Percentiles rank a stretch among this genome's conserved stretches.
Conservation (phyloP, 1,140 invertebrate genomes). For the honey bee (Apis mellifera) region Amel_HAv3.1 CM009937.2:13403501-13404000, state of each 20-base stretch:
- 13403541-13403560: conserved; percentile 98
- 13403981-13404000: conserved; percentile 97
- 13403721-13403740: too few relatives aligned
- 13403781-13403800: conserved; percentile 99
- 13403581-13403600: conserved; percentile 94
- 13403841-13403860: conserved; percentile 90
- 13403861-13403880: conserved; percentile 92
- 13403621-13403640: conserved; percentile 99
- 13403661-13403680: conserved; percentile 44
- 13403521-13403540: conserved; percentile 98
- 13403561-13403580: conserved; percentile 98
- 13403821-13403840: conserved; percentile 99
- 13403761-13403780: conserved; percentile 88
- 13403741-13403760: neutral
- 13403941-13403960: conserved; percentile 85
- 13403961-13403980: conserved; percentile 93
- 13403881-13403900: conserved; percentile 94
- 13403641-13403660: conserved; percentile 92
- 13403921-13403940: conserved; percentile 68
- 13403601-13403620: conserved; percentile 95
- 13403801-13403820: conserved; percentile 99
- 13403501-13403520: conserved; percentile 83
- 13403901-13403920: conserved; percentile 86
- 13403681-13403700: neutral
- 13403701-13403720: neutral